Percentiles rank a stretch among this genome's conserved stretches.
phyloP scores from a whole-genome alignment of 1,140 invertebrate species.

The Oryctes rhinoceros region DNA sequence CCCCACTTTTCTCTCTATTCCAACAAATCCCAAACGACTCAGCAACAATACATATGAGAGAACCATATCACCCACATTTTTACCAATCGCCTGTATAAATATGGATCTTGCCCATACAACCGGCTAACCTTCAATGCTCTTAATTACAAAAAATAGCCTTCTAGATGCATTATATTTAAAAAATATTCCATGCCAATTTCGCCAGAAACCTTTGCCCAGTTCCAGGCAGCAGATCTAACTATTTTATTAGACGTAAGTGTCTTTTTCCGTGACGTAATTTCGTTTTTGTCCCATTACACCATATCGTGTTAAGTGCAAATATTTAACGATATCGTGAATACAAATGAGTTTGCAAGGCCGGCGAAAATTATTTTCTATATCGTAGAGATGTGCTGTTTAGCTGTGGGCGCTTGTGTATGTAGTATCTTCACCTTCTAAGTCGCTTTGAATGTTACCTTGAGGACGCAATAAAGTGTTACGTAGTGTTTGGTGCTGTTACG shows the following conservation, averaged over 20 bases:
- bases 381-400: neutral
- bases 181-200: neutral
- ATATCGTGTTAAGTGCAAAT: neutral
- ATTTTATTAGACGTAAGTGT: no score
- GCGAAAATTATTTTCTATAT: neutral
- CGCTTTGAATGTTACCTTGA: no score
- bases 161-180: neutral
- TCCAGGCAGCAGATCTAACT: no score
- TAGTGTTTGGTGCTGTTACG: no score
- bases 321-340: no score
- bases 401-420: no score
- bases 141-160: neutral
- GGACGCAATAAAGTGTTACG: no score
- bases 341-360: no score
- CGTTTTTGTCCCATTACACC: neutral
- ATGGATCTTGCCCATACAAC: neutral
- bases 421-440: no score
- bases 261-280: neutral
- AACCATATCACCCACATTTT: slow-evolving; percentile 21
- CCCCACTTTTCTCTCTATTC: neutral
- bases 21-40: neutral
- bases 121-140: slow-evolving; percentile 17
- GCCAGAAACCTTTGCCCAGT: no score
- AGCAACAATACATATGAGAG: neutral
- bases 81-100: slow-evolving; percentile 6